A percentile compares a stretch with the other conserved stretches of the same genome.
These are phyloP conservation scores for Syngnathus rostellatus DNA, from an alignment of 2,797 vertebrate species.

Conservation along the genomic window DNA sequence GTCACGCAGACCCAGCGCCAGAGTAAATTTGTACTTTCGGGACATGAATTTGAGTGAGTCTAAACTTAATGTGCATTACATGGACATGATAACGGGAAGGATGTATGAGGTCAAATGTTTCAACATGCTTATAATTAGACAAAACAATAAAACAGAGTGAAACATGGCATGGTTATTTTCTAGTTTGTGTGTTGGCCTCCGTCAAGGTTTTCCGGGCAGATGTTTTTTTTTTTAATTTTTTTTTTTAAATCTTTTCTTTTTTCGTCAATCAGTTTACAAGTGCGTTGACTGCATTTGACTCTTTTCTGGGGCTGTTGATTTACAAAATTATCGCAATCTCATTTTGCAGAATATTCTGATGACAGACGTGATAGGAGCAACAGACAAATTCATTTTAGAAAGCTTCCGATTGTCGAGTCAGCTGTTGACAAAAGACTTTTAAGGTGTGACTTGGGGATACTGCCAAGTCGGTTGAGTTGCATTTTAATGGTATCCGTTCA, in stretches of 20 bases:
- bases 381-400: not conserved
- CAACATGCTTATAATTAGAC: not conserved
- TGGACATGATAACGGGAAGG: not conserved
- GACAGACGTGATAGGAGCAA: not conserved
- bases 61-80: not conserved
- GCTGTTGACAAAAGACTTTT: slow-evolving; percentile 6
- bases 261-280: not conserved
- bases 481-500: slow-evolving; percentile 24
- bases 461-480: slow-evolving; percentile 19
- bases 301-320: too few relatives aligned
- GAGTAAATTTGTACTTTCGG: not conserved
- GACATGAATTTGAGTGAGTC: slow-evolving; percentile 1
- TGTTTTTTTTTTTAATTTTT: too few relatives aligned
- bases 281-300: not conserved
- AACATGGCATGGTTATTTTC: not conserved
- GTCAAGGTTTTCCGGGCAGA: not conserved
- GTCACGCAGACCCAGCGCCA: not conserved
- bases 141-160: not conserved
- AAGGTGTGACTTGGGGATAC: slow-evolving; percentile 21
- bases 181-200: not conserved
- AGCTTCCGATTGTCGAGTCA: not conserved
- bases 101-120: not conserved
- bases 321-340: not conserved
- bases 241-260: too few relatives aligned
- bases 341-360: not conserved